These are phyloP conservation scores for Jaculus jaculus DNA, from an alignment of 2,113 vertebrate genomes.

Conservation along the genomic window DNA sequence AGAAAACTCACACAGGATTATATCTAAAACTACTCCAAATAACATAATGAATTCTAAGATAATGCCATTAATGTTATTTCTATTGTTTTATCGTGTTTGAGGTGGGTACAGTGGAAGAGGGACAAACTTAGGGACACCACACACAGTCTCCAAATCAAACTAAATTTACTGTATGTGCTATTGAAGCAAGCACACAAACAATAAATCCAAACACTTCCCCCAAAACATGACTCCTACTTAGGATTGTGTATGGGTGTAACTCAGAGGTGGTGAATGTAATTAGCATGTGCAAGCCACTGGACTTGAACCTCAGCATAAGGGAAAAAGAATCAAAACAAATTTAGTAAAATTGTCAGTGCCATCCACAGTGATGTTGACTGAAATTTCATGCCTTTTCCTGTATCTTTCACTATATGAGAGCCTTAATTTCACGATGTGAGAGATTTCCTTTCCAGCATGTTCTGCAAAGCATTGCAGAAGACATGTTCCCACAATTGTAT, in stretches of 20 bases:
- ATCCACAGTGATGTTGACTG: not conserved
- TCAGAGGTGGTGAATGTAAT: not conserved
- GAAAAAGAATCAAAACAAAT: not conserved
- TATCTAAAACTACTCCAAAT: not conserved
- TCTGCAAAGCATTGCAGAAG: conserved; percentile 42
- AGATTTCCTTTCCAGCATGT: conserved; percentile 29
- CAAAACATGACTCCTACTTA: not conserved
- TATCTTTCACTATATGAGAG: conserved; percentile 9
- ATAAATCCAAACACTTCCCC: too few relatives aligned
- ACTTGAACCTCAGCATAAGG: not conserved
- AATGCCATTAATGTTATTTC: not conserved
- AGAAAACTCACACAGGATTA: not conserved
- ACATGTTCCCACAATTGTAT: conserved; percentile 37
- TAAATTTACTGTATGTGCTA: not conserved
- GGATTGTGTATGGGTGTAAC: too few relatives aligned
- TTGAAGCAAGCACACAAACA: too few relatives aligned
- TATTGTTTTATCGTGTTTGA: not conserved
- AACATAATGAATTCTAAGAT: not conserved
- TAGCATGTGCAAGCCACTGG: not conserved
- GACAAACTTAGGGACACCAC: too few relatives aligned
- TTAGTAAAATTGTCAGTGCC: conserved; percentile 27
- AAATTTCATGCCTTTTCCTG: conserved; percentile 37
- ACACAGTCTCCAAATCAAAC: not conserved
- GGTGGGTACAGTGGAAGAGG: rapidly evolving
- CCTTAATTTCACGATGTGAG: conserved; percentile 36